Evolutionary conservation across 1,140 invertebrate species (phyloP), one percentile per base, ranked within the genome.

Genomic region (Amyelois transitella): DNA sequence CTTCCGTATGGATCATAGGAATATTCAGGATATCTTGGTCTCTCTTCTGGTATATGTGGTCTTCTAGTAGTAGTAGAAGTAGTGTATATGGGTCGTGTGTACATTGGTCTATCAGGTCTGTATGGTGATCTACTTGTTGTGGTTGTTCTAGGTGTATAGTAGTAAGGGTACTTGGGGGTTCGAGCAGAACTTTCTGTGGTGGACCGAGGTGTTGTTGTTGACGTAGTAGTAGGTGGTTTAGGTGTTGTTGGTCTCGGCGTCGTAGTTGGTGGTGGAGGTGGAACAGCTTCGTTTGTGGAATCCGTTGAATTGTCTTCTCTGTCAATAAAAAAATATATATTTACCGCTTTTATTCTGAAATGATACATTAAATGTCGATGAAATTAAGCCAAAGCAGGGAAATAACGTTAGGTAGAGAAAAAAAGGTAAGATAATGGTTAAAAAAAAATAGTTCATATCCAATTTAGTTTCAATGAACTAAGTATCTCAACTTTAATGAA

Each of bases 271-370:
- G 62, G 25, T 17, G 6, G 12, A 38, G 54, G 18, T 8, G 47
- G 21, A 49, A 12, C 10, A 43, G 28, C 6, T 28, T 48, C 45
- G 12, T 21, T 19, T 12, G 45, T 20, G 6, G 8, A 7, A 5
- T 48, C 18, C 12, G 60, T 60, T 12, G 60, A 51, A 6, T 70
- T 65, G n/a, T 78, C 73, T 57, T 77, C 77, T 12, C 73, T 77
- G 54, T 7, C n/a, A n/a, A n/a, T n/a, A n/a, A n/a, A n/a, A n/a
- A n/a, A n/a, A n/a, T n/a, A n/a, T n/a, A n/a, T n/a, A n/a, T n/a
- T n/a, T n/a, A n/a, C n/a, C n/a, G n/a, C n/a, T n/a, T n/a, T n/a
- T n/a, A n/a, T n/a, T n/a, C n/a, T n/a, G n/a, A n/a, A n/a, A n/a
- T n/a, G n/a, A n/a, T n/a, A n/a, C n/a, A n/a, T n/a, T n/a, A n/a